These are phyloP conservation scores for Calliopum simillimum DNA, from an alignment of 2,888 invertebrate genomes.

Conservation along the genomic window DNA sequence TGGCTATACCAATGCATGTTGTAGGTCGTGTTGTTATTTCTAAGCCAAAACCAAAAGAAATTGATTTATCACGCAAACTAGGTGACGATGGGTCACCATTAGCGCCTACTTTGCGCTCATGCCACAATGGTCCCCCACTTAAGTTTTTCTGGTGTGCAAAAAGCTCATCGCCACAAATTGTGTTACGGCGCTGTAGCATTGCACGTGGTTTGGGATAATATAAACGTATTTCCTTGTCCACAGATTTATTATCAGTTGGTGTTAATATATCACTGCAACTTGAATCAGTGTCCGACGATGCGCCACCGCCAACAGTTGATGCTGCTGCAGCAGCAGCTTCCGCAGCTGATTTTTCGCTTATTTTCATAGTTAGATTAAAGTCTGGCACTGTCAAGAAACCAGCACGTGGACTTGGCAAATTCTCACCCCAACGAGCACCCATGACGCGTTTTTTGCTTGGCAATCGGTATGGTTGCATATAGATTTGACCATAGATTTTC, in stretches of 20 bases:
- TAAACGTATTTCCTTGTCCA: constrained; percentile 69
- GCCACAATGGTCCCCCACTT: constrained; percentile 74
- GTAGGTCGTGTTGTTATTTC: constrained; percentile 77
- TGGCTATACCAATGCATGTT: constrained; percentile 72
- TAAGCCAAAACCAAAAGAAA: constrained; percentile 81
- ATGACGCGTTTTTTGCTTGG: constrained; percentile 78
- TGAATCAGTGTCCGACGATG: constrained; percentile 67
- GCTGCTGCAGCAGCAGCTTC: constrained; percentile 38
- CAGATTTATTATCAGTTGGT: constrained; percentile 66
- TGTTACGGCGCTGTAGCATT: constrained; percentile 84
- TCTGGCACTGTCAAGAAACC: constrained; percentile 69
- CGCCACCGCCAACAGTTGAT: constrained; percentile 1
- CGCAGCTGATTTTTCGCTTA: constrained; percentile 50
- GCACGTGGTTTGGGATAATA: constrained; percentile 82
- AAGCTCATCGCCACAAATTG: constrained; percentile 87
- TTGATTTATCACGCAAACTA: constrained; percentile 80
- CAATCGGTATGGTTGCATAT: constrained; percentile 76
- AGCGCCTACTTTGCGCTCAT: constrained; percentile 73
- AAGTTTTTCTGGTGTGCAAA: constrained; percentile 57
- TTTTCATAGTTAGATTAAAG: constrained; percentile 65
- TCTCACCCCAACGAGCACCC: constrained; percentile 77
- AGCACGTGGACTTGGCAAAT: constrained; percentile 75
- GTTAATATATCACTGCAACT: constrained; percentile 72
- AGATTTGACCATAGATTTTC: constrained; percentile 78
- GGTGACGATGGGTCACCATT: constrained; percentile 68